Conservation (phyloP, 1,140 invertebrate species). For the Drosophila burlai region DNA sequence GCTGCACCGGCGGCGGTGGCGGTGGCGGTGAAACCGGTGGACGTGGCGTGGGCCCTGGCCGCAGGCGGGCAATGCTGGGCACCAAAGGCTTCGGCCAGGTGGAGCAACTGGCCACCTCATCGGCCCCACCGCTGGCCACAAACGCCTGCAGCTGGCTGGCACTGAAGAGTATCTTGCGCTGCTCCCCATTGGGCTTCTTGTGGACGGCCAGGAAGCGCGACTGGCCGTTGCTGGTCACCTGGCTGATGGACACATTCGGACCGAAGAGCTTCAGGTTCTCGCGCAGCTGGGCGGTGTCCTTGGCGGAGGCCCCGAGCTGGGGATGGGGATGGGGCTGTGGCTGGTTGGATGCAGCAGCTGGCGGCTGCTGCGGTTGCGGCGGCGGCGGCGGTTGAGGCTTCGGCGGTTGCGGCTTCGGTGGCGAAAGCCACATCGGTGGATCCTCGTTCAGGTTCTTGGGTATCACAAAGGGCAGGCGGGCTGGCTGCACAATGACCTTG, state of each 20-base stretch:
- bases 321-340: too few species aligned
- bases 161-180: background rate
- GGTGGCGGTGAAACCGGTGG: background rate
- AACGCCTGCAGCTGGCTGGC: background rate
- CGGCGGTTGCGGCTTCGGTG: background rate
- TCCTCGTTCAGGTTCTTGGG: background rate
- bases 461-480: conserved; percentile 7
- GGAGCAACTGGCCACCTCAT: background rate
- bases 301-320: background rate
- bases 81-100: too few species aligned
- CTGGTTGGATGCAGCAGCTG: too few species aligned
- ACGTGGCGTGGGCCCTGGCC: background rate
- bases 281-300: background rate
- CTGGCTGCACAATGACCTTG: conserved; percentile 37
- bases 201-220: conserved; percentile 7
- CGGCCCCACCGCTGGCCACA: background rate
- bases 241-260: conserved; percentile 1
- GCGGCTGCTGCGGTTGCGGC: too few species aligned
- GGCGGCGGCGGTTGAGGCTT: background rate
- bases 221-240: background rate
- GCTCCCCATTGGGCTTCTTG: background rate
- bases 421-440: background rate
- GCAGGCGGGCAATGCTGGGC: background rate
- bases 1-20: background rate
- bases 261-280: conserved; percentile 26